These are phyloP conservation scores for Gulo gulo DNA, from an alignment of 2,113 vertebrate species.

Conservation along the genomic window DNA sequence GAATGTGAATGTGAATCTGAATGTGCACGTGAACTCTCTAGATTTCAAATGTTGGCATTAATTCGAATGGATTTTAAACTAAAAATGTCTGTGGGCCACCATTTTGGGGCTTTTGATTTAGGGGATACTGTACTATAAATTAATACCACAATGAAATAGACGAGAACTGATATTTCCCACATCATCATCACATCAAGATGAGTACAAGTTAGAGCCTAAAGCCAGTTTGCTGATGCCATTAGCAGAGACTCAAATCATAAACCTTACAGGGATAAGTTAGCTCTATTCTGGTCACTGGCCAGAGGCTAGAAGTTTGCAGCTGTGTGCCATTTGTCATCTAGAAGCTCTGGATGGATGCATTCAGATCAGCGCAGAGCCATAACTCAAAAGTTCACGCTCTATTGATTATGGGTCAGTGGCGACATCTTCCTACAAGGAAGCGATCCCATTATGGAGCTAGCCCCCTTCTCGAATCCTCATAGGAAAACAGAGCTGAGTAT, in stretches of 20 bases:
- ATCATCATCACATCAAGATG: background rate
- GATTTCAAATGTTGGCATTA: background rate
- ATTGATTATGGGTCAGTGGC: background rate
- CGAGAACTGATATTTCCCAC: background rate
- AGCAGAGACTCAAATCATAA: background rate
- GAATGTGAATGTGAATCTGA: background rate
- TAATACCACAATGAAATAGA: background rate
- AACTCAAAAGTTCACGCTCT: background rate
- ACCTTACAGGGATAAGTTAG: background rate
- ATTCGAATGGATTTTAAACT: conserved; percentile 4
- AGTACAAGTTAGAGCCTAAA: background rate
- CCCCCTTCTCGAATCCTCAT: background rate
- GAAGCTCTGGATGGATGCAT: background rate
- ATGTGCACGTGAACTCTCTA: background rate
- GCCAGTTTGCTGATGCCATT: background rate
- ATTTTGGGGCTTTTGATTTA: background rate
- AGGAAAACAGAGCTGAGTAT: background rate
- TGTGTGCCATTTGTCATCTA: background rate
- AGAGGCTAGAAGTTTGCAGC: background rate
- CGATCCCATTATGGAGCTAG: background rate
- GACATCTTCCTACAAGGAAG: conserved; percentile 1
- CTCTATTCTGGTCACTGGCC: background rate
- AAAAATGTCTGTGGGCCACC: background rate
- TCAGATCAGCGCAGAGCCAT: background rate
- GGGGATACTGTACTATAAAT: conserved; percentile 15